Conservation (phyloP, 30 jellyfish, hydroid and myxozoan genomes). For the Cassiopea andromeda region DNA sequence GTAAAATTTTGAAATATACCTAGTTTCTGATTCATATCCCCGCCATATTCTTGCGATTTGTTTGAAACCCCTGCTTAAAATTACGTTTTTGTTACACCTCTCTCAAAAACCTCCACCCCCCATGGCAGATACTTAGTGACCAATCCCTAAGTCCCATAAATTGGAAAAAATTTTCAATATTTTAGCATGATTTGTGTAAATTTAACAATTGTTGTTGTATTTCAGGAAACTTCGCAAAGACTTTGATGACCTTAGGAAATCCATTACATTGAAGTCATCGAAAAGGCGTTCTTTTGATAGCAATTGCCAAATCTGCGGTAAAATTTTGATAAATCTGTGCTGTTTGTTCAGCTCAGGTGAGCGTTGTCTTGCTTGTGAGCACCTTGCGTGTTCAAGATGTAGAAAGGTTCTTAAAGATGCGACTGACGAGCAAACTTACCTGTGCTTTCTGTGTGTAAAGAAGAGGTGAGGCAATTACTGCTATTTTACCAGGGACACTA, state of each 20-base stretch:
- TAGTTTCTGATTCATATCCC: too few relatives aligned
- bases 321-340: slow-evolving; percentile 58
- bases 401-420: slow-evolving; percentile 49
- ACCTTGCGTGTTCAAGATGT: slow-evolving; percentile 81
- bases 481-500: too few relatives aligned
- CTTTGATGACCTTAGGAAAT: slow-evolving; percentile 82
- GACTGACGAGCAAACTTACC: slow-evolving; percentile 49
- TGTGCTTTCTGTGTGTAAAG: slow-evolving; percentile 81
- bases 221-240: slow-evolving; percentile 70
- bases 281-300: slow-evolving; percentile 70
- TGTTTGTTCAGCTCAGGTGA: slow-evolving; percentile 72
- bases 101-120: too few relatives aligned
- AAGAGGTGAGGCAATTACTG: slow-evolving; percentile 65
- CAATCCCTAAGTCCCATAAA: too few relatives aligned
- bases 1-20: too few relatives aligned
- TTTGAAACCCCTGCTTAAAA: too few relatives aligned
- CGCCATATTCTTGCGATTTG: too few relatives aligned
- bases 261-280: slow-evolving; percentile 73
- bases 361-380: slow-evolving; percentile 90
- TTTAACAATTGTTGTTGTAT: not conserved
- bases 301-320: slow-evolving; percentile 82
- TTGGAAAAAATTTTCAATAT: not conserved
- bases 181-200: not conserved
- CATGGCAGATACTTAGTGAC: too few relatives aligned
- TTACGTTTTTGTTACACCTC: too few relatives aligned